These are phyloP conservation scores for Anastrepha obliqua DNA, from an alignment of 1,140 invertebrate genomes.

Conservation along the genomic window DNA sequence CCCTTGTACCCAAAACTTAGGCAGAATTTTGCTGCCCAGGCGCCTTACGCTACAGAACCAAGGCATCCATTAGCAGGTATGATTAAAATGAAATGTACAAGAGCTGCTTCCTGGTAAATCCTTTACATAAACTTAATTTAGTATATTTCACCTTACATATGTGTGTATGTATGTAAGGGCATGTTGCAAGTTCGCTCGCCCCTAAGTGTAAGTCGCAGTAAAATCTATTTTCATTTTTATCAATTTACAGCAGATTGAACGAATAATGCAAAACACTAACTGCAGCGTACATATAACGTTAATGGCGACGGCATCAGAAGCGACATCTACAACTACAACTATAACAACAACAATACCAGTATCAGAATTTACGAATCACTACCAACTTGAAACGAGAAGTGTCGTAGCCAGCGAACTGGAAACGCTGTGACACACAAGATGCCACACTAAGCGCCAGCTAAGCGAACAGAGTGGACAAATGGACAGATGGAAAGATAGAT, in stretches of 20 bases:
- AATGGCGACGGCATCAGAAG: no score
- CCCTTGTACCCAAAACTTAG: no score
- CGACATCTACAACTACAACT: background rate
- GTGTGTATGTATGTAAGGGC: background rate
- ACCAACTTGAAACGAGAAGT: background rate
- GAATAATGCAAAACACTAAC: constrained; percentile 11
- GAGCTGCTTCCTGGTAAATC: no score
- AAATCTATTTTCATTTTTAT: constrained; percentile 50
- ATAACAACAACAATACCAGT: background rate
- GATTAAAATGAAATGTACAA: no score
- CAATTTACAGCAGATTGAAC: constrained; percentile 49
- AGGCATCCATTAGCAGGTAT: no score
- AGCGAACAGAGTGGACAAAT: constrained; percentile 3
- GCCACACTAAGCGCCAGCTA: background rate
- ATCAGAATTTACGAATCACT: background rate
- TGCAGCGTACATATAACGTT: background rate
- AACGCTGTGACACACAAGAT: constrained; percentile 24
- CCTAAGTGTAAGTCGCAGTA: background rate
- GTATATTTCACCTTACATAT: no score
- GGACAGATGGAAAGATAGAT: background rate
- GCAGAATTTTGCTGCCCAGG: no score
- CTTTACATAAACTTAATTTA: no score
- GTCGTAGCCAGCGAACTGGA: constrained; percentile 25
- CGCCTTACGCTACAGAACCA: no score
- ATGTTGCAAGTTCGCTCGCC: no score